Conservation (phyloP, 2,888 invertebrate genomes). For the Melanophora roralis region DNA sequence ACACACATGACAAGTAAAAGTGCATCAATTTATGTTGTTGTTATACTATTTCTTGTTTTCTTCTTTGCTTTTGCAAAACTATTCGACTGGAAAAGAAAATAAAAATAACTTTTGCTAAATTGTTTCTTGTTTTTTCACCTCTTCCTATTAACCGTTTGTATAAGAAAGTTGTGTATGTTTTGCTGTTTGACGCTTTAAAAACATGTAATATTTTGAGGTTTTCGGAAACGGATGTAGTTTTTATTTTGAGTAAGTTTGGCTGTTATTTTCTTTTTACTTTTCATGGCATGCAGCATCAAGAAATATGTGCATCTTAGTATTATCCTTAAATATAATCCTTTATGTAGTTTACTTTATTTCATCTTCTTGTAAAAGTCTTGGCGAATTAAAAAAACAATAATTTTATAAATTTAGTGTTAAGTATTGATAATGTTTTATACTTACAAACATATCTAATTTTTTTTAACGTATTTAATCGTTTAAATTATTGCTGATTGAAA, state of each 20-base stretch:
- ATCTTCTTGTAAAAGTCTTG: neutral
- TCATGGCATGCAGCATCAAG: neutral
- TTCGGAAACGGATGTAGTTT: slow-evolving; percentile 10
- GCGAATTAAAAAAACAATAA: slow-evolving; percentile 19
- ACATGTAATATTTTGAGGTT: slow-evolving; percentile 42
- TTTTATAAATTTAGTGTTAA: no score
- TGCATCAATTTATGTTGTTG: slow-evolving; percentile 48
- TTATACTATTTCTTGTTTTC: neutral
- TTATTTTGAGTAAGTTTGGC: slow-evolving; percentile 9
- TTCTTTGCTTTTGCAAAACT: neutral
- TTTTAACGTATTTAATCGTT: neutral
- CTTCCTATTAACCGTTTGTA: neutral
- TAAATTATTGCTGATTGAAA: neutral
- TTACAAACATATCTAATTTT: neutral
- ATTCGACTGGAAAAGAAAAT: slow-evolving; percentile 49
- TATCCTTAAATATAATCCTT: neutral
- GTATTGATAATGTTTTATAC: no score
- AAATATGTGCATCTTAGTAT: neutral
- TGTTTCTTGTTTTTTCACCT: slow-evolving; percentile 45
- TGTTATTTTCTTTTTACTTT: slow-evolving; percentile 3
- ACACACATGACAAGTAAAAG: slow-evolving; percentile 35
- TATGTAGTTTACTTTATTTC: neutral
- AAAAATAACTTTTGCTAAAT: slow-evolving; percentile 57
- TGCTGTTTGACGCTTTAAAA: neutral
- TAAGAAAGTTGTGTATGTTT: neutral